phyloP scores from a whole-genome alignment of 2,797 vertebrate species.

The Fistularia commersonii region DNA sequence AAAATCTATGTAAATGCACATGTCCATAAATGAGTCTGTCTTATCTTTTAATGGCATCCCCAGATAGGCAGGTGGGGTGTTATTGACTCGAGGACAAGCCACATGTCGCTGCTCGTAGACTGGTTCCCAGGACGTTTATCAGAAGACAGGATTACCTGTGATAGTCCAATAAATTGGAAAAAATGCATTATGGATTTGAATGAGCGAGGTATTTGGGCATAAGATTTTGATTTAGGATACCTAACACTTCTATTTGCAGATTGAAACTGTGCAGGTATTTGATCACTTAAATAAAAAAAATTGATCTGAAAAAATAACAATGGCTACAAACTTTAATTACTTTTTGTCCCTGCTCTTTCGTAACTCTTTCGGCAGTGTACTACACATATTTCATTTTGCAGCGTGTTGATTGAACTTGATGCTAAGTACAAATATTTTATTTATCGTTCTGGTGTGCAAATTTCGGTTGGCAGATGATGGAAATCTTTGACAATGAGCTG shows the following conservation, averaged over 20 bases:
- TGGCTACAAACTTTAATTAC: too few species aligned
- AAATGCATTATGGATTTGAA: constrained; percentile 42
- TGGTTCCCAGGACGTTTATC: constrained; percentile 29
- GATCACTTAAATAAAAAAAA: neutral
- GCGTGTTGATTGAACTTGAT: constrained; percentile 20
- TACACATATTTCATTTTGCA: neutral
- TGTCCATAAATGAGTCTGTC: constrained; percentile 57
- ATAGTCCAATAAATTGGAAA: constrained; percentile 34
- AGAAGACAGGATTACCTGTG: constrained; percentile 40
- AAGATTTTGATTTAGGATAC: constrained; percentile 4
- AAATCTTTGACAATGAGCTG: constrained; percentile 49
- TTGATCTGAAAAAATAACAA: neutral
- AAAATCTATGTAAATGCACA: constrained; percentile 68
- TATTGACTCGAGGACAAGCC: constrained; percentile 59
- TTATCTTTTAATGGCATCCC: constrained; percentile 60
- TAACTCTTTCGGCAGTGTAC: too few species aligned
- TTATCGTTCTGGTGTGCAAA: constrained; percentile 22
- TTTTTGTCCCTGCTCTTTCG: too few species aligned
- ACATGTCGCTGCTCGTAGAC: constrained; percentile 46
- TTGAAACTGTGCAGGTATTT: neutral
- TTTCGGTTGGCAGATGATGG: constrained; percentile 34
- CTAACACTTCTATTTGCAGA: constrained; percentile 2
- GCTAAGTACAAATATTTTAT: constrained; percentile 18
- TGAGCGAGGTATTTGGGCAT: constrained; percentile 6
- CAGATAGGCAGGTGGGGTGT: constrained; percentile 28